phyloP scores from a whole-genome alignment of 2,797 vertebrate genomes.

The Acropternis orthonyx region DNA sequence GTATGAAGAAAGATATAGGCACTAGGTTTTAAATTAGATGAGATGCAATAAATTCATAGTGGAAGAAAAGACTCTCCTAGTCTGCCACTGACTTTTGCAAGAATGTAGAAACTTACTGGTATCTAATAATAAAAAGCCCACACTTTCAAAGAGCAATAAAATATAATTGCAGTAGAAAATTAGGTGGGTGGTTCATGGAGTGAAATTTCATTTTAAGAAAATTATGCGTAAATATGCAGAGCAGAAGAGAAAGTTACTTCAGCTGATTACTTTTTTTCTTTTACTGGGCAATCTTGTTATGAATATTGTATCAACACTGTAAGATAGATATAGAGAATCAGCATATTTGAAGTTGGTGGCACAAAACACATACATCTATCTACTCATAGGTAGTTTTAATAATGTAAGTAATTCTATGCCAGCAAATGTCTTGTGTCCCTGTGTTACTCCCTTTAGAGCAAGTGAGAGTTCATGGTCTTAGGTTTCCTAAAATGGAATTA shows the following conservation, averaged over 20 bases:
- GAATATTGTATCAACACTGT: neutral
- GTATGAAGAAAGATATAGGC: neutral
- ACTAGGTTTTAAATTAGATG: neutral
- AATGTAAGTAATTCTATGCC: neutral
- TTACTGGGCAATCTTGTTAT: neutral
- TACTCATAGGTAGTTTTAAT: neutral
- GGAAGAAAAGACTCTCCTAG: neutral
- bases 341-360: neutral
- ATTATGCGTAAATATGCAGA: neutral
- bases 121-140: neutral
- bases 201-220: conserved; percentile 23
- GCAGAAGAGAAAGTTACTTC: neutral
- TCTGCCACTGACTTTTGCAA: neutral
- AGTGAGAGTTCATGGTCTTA: neutral
- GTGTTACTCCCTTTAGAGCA: neutral
- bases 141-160: neutral
- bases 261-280: neutral
- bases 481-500: conserved; percentile 9
- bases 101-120: neutral
- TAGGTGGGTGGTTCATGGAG: neutral
- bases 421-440: neutral
- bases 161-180: neutral
- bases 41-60: neutral
- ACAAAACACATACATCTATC: neutral
- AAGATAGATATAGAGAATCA: neutral